phyloP scores from a whole-genome alignment of 2,888 invertebrate species.

The Mimas tiliae region DNA sequence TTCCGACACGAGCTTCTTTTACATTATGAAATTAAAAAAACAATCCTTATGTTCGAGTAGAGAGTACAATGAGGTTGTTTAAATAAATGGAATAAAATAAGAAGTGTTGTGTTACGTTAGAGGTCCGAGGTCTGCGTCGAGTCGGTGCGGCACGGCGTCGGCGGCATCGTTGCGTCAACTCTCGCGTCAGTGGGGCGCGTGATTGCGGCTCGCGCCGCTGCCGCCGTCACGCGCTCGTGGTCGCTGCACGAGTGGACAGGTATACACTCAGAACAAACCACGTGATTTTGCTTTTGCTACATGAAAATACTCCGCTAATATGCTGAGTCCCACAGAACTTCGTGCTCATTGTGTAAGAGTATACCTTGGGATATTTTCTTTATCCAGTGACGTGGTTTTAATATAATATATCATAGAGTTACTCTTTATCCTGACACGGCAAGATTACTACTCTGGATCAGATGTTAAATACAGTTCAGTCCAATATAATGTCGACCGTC shows the following conservation, averaged over 20 bases:
- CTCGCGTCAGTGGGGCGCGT: slow-evolving; percentile 71
- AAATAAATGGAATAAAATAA: slow-evolving; percentile 41
- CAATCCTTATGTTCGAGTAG: not conserved
- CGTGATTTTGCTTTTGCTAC: not conserved
- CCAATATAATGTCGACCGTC: too few species aligned
- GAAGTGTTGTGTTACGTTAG: slow-evolving; percentile 41
- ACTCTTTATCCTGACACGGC: too few species aligned
- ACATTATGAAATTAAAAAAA: slow-evolving; percentile 14
- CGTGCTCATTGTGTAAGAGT: too few species aligned
- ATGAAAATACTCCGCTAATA: too few species aligned
- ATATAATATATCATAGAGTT: too few species aligned
- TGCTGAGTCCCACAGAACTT: too few species aligned
- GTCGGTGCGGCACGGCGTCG: slow-evolving; percentile 42
- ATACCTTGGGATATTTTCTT: too few species aligned
- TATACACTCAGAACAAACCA: slow-evolving; percentile 48
- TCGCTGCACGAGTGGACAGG: slow-evolving; percentile 71
- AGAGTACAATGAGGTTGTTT: slow-evolving; percentile 24
- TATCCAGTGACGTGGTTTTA: too few species aligned
- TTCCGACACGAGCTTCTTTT: not conserved
- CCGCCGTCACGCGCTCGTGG: slow-evolving; percentile 78
- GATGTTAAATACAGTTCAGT: too few species aligned
- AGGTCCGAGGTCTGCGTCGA: slow-evolving; percentile 32
- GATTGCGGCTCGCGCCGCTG: slow-evolving; percentile 76
- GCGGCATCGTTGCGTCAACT: slow-evolving; percentile 65
- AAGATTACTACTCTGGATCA: too few species aligned